Evolutionary conservation across 1,140 invertebrate species (phyloP).

Genomic region (Matsumurasca onukii): DNA sequence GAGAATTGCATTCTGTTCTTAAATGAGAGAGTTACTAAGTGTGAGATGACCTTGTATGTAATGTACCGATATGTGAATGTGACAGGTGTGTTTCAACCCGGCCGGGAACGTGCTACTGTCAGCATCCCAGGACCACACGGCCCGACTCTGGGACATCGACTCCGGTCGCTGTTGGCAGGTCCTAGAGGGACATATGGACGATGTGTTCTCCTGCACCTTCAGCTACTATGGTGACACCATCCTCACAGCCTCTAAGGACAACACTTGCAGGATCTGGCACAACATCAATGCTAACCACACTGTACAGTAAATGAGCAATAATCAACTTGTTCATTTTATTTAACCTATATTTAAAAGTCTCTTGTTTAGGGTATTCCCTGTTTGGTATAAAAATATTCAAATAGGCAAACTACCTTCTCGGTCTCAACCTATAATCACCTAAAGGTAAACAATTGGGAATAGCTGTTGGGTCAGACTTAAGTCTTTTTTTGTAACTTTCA

Average conservation of each 20-base stretch:
- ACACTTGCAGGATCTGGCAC: slow-evolving; percentile 67
- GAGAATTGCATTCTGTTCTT: too few relatives aligned
- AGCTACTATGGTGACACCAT: slow-evolving; percentile 75
- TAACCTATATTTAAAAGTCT: too few relatives aligned
- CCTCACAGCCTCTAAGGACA: slow-evolving; percentile 74
- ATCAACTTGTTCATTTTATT: background rate
- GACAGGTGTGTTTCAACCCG: slow-evolving; percentile 76
- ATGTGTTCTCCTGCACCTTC: slow-evolving; percentile 78
- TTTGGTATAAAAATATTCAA: too few relatives aligned
- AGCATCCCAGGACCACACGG: slow-evolving; percentile 71
- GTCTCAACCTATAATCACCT: too few relatives aligned
- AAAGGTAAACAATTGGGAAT: too few relatives aligned
- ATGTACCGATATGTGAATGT: background rate
- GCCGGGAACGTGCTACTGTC: slow-evolving; percentile 68
- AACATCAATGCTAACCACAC: background rate
- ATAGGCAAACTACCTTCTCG: too few relatives aligned
- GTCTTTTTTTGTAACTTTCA: too few relatives aligned
- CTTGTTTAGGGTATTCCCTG: too few relatives aligned
- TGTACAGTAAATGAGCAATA: slow-evolving; percentile 8
- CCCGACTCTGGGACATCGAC: slow-evolving; percentile 70
- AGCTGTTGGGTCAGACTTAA: too few relatives aligned
- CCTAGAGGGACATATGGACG: slow-evolving; percentile 69
- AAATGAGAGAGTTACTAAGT: too few relatives aligned
- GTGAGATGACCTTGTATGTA: too few relatives aligned
- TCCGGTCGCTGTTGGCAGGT: slow-evolving; percentile 68